Evolutionary conservation across 2,888 invertebrate species (phyloP).

Genomic region (Aphodius granarius): DNA sequence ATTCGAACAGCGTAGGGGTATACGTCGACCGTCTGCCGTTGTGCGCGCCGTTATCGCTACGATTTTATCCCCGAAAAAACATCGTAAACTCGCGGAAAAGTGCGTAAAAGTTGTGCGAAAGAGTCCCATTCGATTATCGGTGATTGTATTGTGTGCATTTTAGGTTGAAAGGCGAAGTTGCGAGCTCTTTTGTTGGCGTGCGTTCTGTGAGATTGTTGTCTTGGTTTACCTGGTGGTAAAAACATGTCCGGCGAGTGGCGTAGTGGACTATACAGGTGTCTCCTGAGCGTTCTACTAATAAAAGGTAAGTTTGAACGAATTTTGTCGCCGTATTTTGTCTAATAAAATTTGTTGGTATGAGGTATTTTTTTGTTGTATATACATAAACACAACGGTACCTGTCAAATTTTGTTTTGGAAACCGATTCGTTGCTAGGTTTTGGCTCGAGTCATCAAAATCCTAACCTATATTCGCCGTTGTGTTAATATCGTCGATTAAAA

Average conservation of each 20-base stretch:
- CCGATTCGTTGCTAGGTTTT: too few species aligned
- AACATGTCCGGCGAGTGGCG: not conserved
- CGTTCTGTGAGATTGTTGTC: not conserved
- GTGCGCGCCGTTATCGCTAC: not conserved
- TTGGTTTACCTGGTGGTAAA: not conserved
- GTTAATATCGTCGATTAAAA: not conserved
- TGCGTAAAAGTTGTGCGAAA: not conserved
- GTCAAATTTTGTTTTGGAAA: too few species aligned
- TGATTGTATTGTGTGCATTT: not conserved
- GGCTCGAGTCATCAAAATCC: too few species aligned
- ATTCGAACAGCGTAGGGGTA: not conserved
- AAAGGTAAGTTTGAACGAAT: not conserved
- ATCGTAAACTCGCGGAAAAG: not conserved
- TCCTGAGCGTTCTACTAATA: not conserved
- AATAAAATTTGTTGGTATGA: too few species aligned
- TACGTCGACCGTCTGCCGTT: not conserved
- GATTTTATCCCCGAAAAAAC: not conserved
- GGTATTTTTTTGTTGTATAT: too few species aligned
- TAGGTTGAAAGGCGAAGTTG: not conserved
- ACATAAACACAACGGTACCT: too few species aligned
- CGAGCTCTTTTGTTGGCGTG: not conserved
- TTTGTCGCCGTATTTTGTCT: not conserved
- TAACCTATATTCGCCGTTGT: too few species aligned
- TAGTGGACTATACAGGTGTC: not conserved
- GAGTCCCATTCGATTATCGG: not conserved